Evolutionary conservation across 2,888 invertebrate genomes (phyloP).

Genomic region (Drosophila cracens): DNA sequence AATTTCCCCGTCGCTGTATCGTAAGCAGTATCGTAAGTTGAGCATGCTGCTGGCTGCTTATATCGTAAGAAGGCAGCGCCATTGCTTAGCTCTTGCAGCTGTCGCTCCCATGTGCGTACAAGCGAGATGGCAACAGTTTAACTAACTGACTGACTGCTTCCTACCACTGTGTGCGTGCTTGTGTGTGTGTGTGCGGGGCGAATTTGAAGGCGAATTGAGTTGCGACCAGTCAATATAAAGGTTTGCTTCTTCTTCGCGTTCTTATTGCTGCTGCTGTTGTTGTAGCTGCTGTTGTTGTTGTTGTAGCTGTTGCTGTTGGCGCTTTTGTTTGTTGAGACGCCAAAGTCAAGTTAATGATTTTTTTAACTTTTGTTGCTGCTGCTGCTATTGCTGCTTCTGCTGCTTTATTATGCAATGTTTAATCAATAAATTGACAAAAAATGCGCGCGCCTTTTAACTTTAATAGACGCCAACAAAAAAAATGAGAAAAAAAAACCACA

Average conservation of each 20-base stretch:
- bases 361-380: conserved; percentile 35
- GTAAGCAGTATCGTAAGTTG: conserved; percentile 73
- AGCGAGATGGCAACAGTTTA: conserved; percentile 64
- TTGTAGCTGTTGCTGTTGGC: conserved; percentile 38
- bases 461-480: conserved; percentile 14
- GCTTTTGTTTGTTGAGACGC: conserved; percentile 50
- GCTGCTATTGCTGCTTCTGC: conserved; percentile 19
- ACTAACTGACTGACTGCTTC: conserved; percentile 2
- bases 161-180: conserved; percentile 14
- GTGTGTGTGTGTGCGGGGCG: conserved; percentile 52
- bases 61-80: conserved; percentile 79
- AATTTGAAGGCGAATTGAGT: conserved; percentile 68
- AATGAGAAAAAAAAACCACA: background rate
- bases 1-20: conserved; percentile 66
- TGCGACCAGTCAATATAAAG: conserved; percentile 57
- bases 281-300: background rate
- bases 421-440: conserved; percentile 70
- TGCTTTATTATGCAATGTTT: conserved; percentile 70
- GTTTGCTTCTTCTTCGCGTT: conserved; percentile 18
- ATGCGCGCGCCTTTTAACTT: conserved; percentile 34
- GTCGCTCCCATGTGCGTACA: conserved; percentile 22
- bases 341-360: conserved; percentile 73
- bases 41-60: conserved; percentile 57
- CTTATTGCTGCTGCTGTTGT: background rate
- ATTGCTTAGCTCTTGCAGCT: conserved; percentile 56